Conservation (phyloP, 2,797 vertebrate species). For the Carapus acus region DNA sequence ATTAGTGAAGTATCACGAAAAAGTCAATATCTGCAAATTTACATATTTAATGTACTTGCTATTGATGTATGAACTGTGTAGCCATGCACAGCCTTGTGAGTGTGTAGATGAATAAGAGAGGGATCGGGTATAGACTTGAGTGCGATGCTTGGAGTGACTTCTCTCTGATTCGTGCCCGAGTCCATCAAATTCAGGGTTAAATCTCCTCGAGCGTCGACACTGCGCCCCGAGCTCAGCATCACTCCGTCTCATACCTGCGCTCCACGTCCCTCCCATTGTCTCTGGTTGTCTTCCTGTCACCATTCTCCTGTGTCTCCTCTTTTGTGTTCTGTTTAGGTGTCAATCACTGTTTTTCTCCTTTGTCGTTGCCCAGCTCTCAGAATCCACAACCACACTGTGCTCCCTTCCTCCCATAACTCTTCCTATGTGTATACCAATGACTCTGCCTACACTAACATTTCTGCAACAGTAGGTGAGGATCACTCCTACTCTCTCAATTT, state of each 20-base stretch:
- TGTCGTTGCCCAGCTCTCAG: constrained; percentile 84
- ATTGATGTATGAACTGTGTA: constrained; percentile 1
- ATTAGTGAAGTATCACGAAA: no score
- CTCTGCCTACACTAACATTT: constrained; percentile 98
- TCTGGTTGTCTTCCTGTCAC: constrained; percentile 22
- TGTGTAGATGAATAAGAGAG: constrained; percentile 21
- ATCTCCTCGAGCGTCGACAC: constrained; percentile 17
- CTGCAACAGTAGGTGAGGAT: constrained; percentile 97
- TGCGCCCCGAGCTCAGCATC: constrained; percentile 51
- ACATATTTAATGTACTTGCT: not conserved
- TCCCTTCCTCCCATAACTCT: constrained; percentile 89
- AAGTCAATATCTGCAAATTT: no score
- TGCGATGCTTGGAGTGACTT: constrained; percentile 49
- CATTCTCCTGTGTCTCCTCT: constrained; percentile 45
- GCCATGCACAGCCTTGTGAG: not conserved
- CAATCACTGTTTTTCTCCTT: constrained; percentile 68
- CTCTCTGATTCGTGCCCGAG: constrained; percentile 22
- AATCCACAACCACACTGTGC: constrained; percentile 98
- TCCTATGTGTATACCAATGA: constrained; percentile 97
- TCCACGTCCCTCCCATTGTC: constrained; percentile 57
- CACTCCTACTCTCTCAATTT: constrained; percentile 38
- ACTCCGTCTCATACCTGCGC: constrained; percentile 68
- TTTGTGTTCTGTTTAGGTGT: constrained; percentile 60
- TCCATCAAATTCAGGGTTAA: constrained; percentile 7
- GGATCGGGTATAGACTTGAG: constrained; percentile 68